Evolutionary conservation across 2,888 invertebrate genomes (phyloP), one percentile per base, ranked within the genome.

Genomic region (Mechanitis mazaeus): DNA sequence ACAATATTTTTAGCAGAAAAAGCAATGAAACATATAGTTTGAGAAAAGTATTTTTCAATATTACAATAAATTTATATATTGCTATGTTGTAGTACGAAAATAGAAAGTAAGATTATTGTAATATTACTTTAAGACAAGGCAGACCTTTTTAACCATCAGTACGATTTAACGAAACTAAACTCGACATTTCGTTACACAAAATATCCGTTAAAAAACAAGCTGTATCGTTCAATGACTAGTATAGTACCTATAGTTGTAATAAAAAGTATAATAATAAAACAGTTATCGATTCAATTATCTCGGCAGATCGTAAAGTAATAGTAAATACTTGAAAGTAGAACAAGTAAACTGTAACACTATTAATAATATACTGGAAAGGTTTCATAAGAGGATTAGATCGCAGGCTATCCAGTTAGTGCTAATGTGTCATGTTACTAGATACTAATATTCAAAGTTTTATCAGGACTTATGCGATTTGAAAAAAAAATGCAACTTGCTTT

Each of bases 321-420:
- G 9, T 20, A 5, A 31, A 31, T 50, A 50, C 31, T n/a, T 50
- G 31, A 50, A 50, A 50, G 50, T 50, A 31, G 50, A 31, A n/a
- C 50, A 50, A 50, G 31, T 50, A 50, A 50, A 50, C 50, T 50
- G 50, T 50, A 31, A 50, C 50, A 50, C 59, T 55, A 66, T 60
- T 63, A 63, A 64, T 64, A 62, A 62, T 60, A 57, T 59, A 63
- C 57, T 66, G 64, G 55, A 60, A 63, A 59, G 67, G 65, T 59
- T 67, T 64, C 60, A 33, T 67, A 65, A 67, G 58, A 56, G 65
- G 65, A 67, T 67, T 67, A 61, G 54, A 45, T 33, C 38, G 33
- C 61, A 60, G 61, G 63, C 63, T 56, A 45, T 56, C 53, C 33
- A 45, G 59, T 53, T 46, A 55, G 61, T 61, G 58, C 42, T 54